Evolutionary conservation across 2,888 invertebrate species (phyloP).

Genomic region (Ganaspis brasiliensis): DNA sequence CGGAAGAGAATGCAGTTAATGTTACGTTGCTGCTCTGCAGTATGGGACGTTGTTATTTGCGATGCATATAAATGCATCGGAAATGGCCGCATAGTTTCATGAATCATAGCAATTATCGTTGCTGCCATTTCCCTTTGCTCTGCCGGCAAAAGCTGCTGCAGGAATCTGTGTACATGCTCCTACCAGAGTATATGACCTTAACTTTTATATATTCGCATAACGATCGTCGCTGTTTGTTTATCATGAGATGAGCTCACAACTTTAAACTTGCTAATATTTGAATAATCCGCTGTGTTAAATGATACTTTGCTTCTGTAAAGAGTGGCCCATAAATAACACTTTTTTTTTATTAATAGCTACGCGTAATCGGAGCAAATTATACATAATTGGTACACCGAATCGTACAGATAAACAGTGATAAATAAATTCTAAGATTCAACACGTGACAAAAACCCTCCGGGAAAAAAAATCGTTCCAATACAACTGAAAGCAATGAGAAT

Average conservation of each 20-base stretch:
- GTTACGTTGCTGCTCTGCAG: conserved; percentile 60
- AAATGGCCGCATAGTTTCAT: conserved; percentile 74
- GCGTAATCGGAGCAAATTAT: background rate
- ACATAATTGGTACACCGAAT: background rate
- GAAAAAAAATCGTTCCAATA: background rate
- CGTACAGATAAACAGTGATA: too few species aligned
- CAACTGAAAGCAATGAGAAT: too few species aligned
- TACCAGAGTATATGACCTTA: conserved; percentile 16
- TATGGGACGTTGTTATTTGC: conserved; percentile 68
- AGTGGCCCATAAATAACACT: background rate
- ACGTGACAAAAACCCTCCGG: too few species aligned
- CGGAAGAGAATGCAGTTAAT: conserved; percentile 71
- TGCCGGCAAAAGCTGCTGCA: conserved; percentile 42
- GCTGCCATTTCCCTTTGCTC: conserved; percentile 63
- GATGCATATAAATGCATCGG: conserved; percentile 73
- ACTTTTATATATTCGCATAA: conserved; percentile 37
- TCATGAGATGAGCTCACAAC: conserved; percentile 24
- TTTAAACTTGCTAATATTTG: conserved; percentile 15
- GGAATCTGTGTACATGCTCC: conserved; percentile 48
- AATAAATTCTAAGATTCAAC: too few species aligned
- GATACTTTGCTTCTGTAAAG: background rate
- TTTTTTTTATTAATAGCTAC: background rate
- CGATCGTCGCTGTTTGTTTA: conserved; percentile 42
- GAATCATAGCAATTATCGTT: conserved; percentile 77
- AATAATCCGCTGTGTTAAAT: background rate